Conservation (phyloP, 2,797 vertebrate species). For the Microcaecilia unicolor region DNA sequence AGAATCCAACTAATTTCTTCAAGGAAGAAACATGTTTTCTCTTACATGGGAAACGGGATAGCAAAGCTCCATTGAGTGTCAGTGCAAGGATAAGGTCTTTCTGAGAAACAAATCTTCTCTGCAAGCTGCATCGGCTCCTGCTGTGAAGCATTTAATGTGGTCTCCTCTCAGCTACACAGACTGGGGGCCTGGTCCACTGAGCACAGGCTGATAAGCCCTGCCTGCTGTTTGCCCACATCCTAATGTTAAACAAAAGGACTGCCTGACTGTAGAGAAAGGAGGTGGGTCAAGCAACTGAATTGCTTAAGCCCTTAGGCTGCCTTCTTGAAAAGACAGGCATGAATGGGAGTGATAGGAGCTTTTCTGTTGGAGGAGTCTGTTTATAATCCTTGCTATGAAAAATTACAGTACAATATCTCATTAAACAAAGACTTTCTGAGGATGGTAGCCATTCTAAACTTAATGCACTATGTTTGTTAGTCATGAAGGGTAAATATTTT, state of each 20-base stretch:
- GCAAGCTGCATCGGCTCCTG: slow-evolving; percentile 59
- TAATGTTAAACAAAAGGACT: slow-evolving; percentile 73
- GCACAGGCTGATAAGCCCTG: slow-evolving; percentile 61
- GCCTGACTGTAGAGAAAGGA: slow-evolving; percentile 61
- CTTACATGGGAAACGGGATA: slow-evolving; percentile 27
- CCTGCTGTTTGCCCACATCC: slow-evolving; percentile 70
- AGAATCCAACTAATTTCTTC: too few species aligned
- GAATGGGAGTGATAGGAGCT: slow-evolving; percentile 62
- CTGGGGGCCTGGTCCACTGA: slow-evolving; percentile 64
- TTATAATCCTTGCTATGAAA: slow-evolving; percentile 61
- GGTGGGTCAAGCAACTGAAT: slow-evolving; percentile 64
- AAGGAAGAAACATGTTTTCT: too few species aligned
- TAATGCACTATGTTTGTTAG: slow-evolving; percentile 40
- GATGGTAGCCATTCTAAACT: slow-evolving; percentile 34
- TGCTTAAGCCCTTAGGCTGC: slow-evolving; percentile 68
- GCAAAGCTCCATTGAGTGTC: slow-evolving; percentile 53
- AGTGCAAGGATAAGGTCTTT: slow-evolving; percentile 60
- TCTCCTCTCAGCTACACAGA: slow-evolving; percentile 59
- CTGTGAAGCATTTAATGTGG: slow-evolving; percentile 62
- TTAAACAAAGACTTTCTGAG: slow-evolving; percentile 45
- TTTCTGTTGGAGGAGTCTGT: too few species aligned
- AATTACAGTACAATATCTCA: slow-evolving; percentile 56
- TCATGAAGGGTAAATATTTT: slow-evolving; percentile 32
- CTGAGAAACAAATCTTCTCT: slow-evolving; percentile 68
- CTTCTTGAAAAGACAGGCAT: slow-evolving; percentile 61